A percentile compares a stretch with the other conserved stretches of the same genome.
phyloP scores from a whole-genome alignment of 2,888 invertebrate species.

The Drosophila barbarae region DNA sequence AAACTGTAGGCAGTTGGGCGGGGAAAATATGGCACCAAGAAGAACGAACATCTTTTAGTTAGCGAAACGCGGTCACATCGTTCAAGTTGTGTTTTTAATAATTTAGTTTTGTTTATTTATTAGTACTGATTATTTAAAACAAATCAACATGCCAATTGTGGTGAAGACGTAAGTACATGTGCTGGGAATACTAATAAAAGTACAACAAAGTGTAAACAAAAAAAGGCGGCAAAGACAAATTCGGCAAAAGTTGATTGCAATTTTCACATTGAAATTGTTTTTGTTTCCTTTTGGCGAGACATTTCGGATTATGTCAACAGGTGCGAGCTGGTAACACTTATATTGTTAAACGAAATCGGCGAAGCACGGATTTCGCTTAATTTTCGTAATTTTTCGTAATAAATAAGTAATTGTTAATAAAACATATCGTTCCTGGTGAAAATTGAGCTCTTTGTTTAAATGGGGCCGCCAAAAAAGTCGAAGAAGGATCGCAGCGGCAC shows the following conservation, averaged over 20 bases:
- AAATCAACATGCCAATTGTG: conserved; percentile 71
- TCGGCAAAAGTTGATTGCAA: neutral
- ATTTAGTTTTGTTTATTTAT: neutral
- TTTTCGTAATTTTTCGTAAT: too few species aligned
- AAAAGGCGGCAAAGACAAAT: conserved; percentile 3
- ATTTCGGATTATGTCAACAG: neutral
- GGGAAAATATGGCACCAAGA: neutral
- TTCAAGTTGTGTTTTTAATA: neutral
- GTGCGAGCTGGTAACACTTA: conserved; percentile 3
- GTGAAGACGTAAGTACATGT: conserved; percentile 75
- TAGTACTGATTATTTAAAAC: neutral
- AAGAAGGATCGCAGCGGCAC: conserved; percentile 77
- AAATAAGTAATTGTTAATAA: too few species aligned
- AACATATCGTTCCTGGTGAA: conserved; percentile 24
- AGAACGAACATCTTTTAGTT: neutral
- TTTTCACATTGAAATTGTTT: neutral
- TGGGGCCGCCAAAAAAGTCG: conserved; percentile 79
- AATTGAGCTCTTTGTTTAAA: conserved; percentile 30
- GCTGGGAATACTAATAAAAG: neutral
- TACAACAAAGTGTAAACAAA: neutral
- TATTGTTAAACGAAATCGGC: neutral
- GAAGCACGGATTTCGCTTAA: too few species aligned
- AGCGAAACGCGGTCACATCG: neutral
- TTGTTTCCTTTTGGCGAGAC: too few species aligned
- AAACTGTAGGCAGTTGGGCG: conserved; percentile 9